Evolutionary conservation across 1,140 invertebrate species (phyloP), one percentile per base, ranked within the genome.

Genomic region (Saxidomus purpurata): DNA sequence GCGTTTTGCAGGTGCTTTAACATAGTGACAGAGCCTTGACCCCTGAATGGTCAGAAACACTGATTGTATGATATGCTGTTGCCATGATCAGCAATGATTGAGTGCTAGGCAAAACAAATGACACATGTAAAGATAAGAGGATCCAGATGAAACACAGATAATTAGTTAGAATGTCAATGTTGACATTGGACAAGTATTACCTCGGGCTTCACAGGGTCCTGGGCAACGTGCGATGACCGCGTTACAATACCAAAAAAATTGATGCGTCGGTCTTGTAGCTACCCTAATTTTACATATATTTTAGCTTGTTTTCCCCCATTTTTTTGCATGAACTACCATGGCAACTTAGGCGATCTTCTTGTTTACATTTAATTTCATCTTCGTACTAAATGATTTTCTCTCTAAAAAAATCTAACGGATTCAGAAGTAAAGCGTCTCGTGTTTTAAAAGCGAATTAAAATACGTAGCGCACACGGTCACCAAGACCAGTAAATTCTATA

Each of bases 111-210:
- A 2, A 36, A 79, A 79, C 43, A 36, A 79, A 52, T 79, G 76
- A 79, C 76, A 79, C 36, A 38, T 79, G 31, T n/a, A 9, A 25
- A 52, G 76, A 79, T 55, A 79, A 83, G 81, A 34, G 81, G 47
- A 49, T 49, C 22, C 61, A n/a, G 36, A 69, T 67, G 17, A 67
- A 63, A 49, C n/a, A 47, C 28, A 59, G 17, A 49, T 52, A 83
- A 83, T 83, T 83, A 69, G 81, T 67, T 69, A 47, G 40, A 47
- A 38, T 83, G 59, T 83, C 59, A 83, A 49, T 28, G 25, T 38
- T 61, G 61, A 67, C 61, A 83, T 8, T 69, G 31, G 28, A 52
- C 25, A 47, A 52, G n/a, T 15, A 19, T 55, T 36, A 55, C 43
- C 43, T 34, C 25, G 28, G 74, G 74, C 19, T 63, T 25, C n/a